Evolutionary conservation across 2,888 invertebrate genomes (phyloP), one percentile per base, ranked within the genome.

Genomic region (Acleris laterana): DNA sequence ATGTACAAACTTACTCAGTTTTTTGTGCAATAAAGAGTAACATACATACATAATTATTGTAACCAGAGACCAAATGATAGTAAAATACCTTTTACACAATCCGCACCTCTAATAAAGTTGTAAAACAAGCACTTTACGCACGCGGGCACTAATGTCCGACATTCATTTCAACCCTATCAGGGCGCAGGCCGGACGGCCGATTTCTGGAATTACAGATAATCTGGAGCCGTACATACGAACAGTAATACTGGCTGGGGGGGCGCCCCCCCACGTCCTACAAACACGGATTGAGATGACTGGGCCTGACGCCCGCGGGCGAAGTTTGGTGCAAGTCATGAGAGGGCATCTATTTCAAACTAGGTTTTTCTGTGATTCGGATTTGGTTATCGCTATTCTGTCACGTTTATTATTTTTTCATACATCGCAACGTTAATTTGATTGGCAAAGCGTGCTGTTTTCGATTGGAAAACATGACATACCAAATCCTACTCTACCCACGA

Each of bases 231-330:
- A 72, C 68, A 57, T 61, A 71, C 73, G 74, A 74, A 73, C 72
- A 70, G 73, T 69, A 77, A 73, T 81, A 80, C 77, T 83, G 83
- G 63, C 44, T 63, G 62, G 69, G 68, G 63, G 67, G 69, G 68
- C 63, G 71, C 71, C 63, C 63, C 9, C 38, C 38, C 38, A 69
- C 76, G 82, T 78, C 81, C 84, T 79, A 83, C 82, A 81, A 84
- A 84, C 84, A 84, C 79, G 80, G 82, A 82, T 83, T 81, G 83
- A 83, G 83, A 83, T 82, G 86, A 78, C 85, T 83, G 82, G 77
- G 78, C 78, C 77, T 79, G 84, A 82, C 82, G 84, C 82, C 80
- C 79, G 84, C 76, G 78, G 81, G 79, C 74, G 57, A 52, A 28
- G 50, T 28, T 32, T 65, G 76, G 76, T 56, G n/a, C 68, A 76